Evolutionary conservation across 2,113 vertebrate genomes (phyloP), one percentile per base, ranked within the genome.

Genomic region (Chloebia gouldiae): DNA sequence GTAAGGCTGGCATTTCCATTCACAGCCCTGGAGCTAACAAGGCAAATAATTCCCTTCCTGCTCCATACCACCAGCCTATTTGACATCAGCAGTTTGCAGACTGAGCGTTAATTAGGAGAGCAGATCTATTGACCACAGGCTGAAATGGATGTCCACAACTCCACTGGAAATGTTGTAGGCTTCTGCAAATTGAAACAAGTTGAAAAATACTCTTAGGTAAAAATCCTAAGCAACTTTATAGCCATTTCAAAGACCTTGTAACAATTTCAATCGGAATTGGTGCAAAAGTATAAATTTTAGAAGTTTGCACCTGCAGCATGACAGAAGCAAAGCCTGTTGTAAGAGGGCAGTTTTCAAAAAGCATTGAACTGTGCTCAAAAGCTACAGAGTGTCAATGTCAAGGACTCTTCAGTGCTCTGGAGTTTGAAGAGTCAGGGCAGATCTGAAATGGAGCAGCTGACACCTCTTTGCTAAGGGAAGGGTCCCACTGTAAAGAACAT

Each of bases 381-480:
- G 30, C 91, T 31, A 33, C 53, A 57, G 17, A 66, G 86, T 47
- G 59, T 35, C 88, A 70, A 5, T 8, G n/a, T 45, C 79, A 79
- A 73, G 77, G 72, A n/a, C 45, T 66, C 35, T 59, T 31, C 21
- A 86, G 64, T 18, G 24, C 64, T 71, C 45, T 18, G 33, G 27
- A 70, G 59, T 44, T 76, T 49, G 4, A 1, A 53, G 80, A 71
- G 37, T 50, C 44, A 30, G 53, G 53, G 60, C 45, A 86, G 59
- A 93, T 51, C 35, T 60, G 59, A 87, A 96, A 90, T 4, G 16
- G 71, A 60, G 86, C 82, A n/a, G 73, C 8, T 90, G 95, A 93
- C 84, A 30, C 12, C 75, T 92, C 85, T 89, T 68, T 91, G 68
- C 95, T 31, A 61, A 88, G 77, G 92, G 57, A 37, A 54, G 80